Base-by-base conservation (phyloP, 2,113 vertebrate species). In the Aleadryas rufinucha region DNA sequence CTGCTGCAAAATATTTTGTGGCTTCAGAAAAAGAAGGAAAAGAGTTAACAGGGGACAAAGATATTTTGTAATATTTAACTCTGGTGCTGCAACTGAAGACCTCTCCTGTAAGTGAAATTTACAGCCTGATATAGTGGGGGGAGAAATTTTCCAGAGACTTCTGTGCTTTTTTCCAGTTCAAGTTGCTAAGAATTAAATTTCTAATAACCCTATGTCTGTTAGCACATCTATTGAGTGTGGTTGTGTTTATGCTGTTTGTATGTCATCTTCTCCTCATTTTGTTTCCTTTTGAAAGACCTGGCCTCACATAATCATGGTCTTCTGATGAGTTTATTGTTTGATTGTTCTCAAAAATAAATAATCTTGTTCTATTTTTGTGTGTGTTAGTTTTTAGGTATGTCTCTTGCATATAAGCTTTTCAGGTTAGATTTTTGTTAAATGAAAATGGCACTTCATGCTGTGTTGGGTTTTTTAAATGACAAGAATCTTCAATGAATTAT, bases 161-260 rank as follows among this genome's bases (percentile, higher is more conserved):
- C 10, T n/a, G 16, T 82, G 14, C 6, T 47, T 78, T 72, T 60
- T 54, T 24, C 41, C 13, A 26, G 1, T 76, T 76, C 14, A 49
- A 16, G 28, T 90, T 88, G 44, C 33, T 44, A 41, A 76, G 49
- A 57, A 64, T 90, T 19, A 2, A 13, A 44, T 76, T 88, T 64
- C 45, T 83, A 63, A 53, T 45, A 63, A 63, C 31, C 23, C 6
- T 24, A 0, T 50, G 13, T 57, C 56, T 95, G 9, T 37, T 79
- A 27, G 19, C 14, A 18, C 0, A 0, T 63, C 8, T 61, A 0
- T 37, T 61, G 31, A 68, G 37, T 63, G 22, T 26, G 19, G 16
- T 59, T 74, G 13, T 65, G 21, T 81, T 87, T 37, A 8, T 77
- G 18, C 10, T 82, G 64, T 74, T 85, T 64, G 6, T 56, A 8